Conservation (phyloP, 2,797 vertebrate species). For the Sternotherus odoratus region DNA sequence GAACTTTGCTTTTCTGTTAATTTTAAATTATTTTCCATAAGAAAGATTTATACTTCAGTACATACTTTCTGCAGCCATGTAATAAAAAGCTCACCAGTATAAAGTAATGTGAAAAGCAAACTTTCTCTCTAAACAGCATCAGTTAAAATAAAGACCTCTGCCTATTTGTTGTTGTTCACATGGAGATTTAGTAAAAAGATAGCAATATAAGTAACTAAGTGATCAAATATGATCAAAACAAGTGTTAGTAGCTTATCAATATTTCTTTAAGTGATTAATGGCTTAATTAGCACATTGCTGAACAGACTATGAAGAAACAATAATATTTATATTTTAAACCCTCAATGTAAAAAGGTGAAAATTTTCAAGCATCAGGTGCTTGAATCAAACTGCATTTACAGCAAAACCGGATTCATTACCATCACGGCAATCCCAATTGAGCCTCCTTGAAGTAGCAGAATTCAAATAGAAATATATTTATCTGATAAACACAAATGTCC, state of each 20-base stretch:
- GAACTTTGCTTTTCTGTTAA: background rate
- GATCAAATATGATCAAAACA: background rate
- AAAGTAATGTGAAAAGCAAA: background rate
- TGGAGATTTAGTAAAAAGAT: background rate
- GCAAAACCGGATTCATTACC: background rate
- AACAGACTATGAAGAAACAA: background rate
- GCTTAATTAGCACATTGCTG: background rate
- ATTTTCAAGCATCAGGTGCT: background rate
- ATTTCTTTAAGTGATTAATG: background rate
- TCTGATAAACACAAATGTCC: background rate
- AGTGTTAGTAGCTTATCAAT: background rate
- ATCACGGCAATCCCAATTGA: background rate
- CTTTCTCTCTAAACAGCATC: background rate
- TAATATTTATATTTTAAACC: background rate
- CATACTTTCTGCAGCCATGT: background rate
- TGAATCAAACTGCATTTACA: background rate
- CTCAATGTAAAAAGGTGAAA: background rate
- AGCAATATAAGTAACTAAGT: background rate
- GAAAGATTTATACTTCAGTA: background rate
- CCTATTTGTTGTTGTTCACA: background rate
- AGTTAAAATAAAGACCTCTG: background rate
- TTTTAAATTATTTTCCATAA: background rate
- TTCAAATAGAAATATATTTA: background rate
- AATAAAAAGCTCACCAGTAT: background rate
- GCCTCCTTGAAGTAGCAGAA: background rate